phyloP scores from a whole-genome alignment of 2,888 invertebrate species.

The Scaptodrosophila latifasciaeformis region DNA sequence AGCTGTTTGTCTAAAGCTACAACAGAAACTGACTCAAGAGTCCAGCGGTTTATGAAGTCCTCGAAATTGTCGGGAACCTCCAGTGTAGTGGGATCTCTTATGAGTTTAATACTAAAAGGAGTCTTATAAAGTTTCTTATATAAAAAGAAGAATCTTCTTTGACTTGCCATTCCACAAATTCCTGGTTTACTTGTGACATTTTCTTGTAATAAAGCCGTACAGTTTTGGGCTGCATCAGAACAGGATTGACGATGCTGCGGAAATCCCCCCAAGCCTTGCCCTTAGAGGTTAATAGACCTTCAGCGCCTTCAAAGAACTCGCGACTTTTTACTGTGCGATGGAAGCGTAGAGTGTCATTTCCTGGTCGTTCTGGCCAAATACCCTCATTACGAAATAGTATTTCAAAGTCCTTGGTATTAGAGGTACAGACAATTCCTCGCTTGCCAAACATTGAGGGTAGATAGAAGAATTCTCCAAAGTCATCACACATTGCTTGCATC shows the following conservation, averaged over 20 bases:
- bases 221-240: constrained; percentile 79
- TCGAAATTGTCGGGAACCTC: constrained; percentile 76
- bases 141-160: not conserved
- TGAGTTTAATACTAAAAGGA: constrained; percentile 69
- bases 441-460: constrained; percentile 71
- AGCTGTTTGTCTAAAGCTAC: constrained; percentile 74
- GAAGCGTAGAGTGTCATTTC: constrained; percentile 70
- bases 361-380: constrained; percentile 74
- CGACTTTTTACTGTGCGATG: constrained; percentile 67
- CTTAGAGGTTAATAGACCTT: constrained; percentile 48
- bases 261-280: constrained; percentile 80
- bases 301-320: constrained; percentile 52
- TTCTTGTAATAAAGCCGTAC: constrained; percentile 76
- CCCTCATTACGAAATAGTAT: constrained; percentile 76
- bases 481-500: constrained; percentile 33
- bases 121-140: not conserved
- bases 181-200: constrained; percentile 75
- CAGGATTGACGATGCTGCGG: constrained; percentile 80
- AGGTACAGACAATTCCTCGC: constrained; percentile 69
- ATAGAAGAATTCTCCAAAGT: constrained; percentile 73
- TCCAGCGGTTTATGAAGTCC: constrained; percentile 77
- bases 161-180: constrained; percentile 53
- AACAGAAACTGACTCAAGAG: constrained; percentile 77
- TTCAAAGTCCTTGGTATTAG: constrained; percentile 77
- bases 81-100: constrained; percentile 58